Base-by-base conservation (phyloP, 1,140 invertebrate genomes). In the Hyphantria cunea region DNA sequence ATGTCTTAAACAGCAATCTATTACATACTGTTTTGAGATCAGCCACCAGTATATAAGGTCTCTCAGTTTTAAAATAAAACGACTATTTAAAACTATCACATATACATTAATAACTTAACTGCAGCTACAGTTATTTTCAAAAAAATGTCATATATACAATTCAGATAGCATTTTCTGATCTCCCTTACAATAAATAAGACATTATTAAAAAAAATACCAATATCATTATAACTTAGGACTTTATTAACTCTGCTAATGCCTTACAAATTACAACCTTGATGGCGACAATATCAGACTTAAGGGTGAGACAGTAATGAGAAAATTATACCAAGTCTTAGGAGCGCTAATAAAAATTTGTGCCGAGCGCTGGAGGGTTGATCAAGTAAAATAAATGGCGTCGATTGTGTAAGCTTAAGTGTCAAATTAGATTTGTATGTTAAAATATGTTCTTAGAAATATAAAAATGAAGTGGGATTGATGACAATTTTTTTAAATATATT, bases 331-430 rank as follows among this genome's bases (percentile, higher is more conserved):
- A 74, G 84, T 64, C 83, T 86, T 86, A 86, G 73, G 75, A 67
- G 69, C 81, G 75, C 78, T 84, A 84, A 84, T 84, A 89, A 89
- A 89, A 89, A 89, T 86, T 88, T 88, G 84, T 83, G 81, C 81
- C 62, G 37, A 17, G 14, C 50, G 44, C 31, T 64, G 64, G 74
- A 72, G 83, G 84, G 81, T 77, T 72, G 79, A 74, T 71, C 69
- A 67, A 76, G 67, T 73, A 72, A 76, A 76, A 83, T 76, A 71
- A 80, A 77, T 77, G 64, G 69, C 55, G 11, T 10, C 33, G 55
- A 39, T n/a, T 56, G 42, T 47, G 39, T 37, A 25, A 47, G 34
- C 55, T 61, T 45, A 39, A 12, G 13, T 37, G 54, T 48, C 44
- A 61, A 60, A 60, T 31, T 49, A 42, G 44, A 55, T 56, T 56